These are phyloP conservation scores for Heterotis niloticus DNA, from an alignment of 2,113 vertebrate species.

Conservation along the genomic window DNA sequence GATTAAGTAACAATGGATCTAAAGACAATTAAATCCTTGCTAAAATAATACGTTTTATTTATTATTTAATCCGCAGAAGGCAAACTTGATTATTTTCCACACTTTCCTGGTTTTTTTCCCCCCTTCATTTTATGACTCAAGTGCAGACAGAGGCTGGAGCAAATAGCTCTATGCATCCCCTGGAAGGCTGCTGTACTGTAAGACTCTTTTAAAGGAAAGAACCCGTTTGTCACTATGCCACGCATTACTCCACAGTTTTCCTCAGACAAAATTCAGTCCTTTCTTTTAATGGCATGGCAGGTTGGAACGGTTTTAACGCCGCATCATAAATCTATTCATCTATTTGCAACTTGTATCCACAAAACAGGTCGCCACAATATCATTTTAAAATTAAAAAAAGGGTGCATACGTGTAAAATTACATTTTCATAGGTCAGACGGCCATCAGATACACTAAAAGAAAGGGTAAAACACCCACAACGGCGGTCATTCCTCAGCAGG, in stretches of 20 bases:
- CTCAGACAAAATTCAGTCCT: too few species aligned
- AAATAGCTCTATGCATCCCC: background rate
- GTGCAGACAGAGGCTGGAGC: too few species aligned
- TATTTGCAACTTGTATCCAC: too few species aligned
- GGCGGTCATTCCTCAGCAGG: background rate
- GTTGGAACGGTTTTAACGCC: too few species aligned
- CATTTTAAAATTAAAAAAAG: background rate
- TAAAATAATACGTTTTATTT: background rate
- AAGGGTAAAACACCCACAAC: background rate
- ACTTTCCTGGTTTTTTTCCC: constrained; percentile 58
- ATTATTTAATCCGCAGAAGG: constrained; percentile 2
- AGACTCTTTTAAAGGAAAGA: too few species aligned
- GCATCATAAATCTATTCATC: too few species aligned
- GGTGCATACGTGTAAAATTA: background rate
- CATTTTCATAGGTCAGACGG: too few species aligned
- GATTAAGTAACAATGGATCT: constrained; percentile 7
- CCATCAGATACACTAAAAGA: background rate
- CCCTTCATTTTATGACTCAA: too few species aligned
- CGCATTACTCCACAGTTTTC: too few species aligned
- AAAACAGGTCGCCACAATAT: background rate
- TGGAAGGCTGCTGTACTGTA: too few species aligned
- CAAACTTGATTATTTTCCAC: constrained; percentile 42
- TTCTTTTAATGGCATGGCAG: too few species aligned
- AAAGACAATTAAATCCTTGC: background rate
- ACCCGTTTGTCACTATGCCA: too few species aligned